phyloP scores from a whole-genome alignment of 2,113 vertebrate species.

The Gallinago undulata region DNA sequence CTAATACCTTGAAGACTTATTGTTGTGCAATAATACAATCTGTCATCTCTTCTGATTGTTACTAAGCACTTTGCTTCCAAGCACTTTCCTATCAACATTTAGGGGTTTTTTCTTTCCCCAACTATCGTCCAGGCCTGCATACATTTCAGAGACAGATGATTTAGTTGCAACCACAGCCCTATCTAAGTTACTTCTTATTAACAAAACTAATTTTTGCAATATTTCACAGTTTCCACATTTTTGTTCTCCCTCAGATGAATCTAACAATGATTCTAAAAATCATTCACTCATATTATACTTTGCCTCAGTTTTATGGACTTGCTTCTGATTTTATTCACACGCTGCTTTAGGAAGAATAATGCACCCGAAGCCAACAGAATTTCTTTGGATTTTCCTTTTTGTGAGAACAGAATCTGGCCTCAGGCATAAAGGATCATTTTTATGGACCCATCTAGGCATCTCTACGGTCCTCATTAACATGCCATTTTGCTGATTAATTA shows the following conservation, averaged over 20 bases:
- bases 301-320: not conserved
- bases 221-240: not conserved
- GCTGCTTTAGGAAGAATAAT: not conserved
- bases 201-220: not conserved
- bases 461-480: not conserved
- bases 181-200: not conserved
- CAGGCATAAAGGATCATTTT: not conserved
- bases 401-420: not conserved
- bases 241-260: not conserved
- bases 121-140: not conserved
- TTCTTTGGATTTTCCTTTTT: not conserved
- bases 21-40: constrained; percentile 65
- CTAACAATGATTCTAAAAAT: not conserved
- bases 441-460: not conserved
- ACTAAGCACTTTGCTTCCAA: constrained; percentile 58
- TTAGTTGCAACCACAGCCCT: not conserved
- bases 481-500: constrained; percentile 2
- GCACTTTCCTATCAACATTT: constrained; percentile 45
- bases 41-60: constrained; percentile 63
- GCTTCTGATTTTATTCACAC: not conserved
- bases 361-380: not conserved
- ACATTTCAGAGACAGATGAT: not conserved
- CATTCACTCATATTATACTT: not conserved
- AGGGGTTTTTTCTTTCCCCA: not conserved
- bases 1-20: constrained; percentile 58